Evolutionary conservation across 2,888 invertebrate species (phyloP).

Genomic region (Volucella inflata): DNA sequence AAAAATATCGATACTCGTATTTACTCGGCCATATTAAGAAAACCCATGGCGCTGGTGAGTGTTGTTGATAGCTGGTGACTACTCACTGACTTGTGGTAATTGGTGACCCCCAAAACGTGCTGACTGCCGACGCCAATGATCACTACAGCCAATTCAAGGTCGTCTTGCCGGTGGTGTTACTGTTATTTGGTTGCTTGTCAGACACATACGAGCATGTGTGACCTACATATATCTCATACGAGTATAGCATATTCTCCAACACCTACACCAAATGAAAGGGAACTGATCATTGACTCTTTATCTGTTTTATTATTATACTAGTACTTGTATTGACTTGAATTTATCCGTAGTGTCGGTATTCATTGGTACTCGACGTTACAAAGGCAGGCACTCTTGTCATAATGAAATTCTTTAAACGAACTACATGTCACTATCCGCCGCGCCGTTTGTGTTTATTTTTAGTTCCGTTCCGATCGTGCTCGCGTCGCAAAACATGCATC

Average conservation of each 20-base stretch:
- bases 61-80: no score
- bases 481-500: conserved; percentile 18
- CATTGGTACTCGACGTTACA: neutral
- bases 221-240: conserved; percentile 49
- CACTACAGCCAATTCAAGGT: conserved; percentile 56
- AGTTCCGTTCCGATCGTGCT: conserved; percentile 32
- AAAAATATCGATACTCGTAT: neutral
- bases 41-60: neutral
- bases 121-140: conserved; percentile 46
- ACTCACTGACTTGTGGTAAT: no score
- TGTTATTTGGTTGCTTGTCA: conserved; percentile 22
- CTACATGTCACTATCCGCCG: conserved; percentile 22
- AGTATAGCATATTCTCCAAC: neutral
- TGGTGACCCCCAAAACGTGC: conserved; percentile 49
- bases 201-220: conserved; percentile 37
- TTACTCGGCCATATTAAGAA: conserved; percentile 1
- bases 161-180: conserved; percentile 52
- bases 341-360: no score
- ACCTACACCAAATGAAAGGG: conserved; percentile 4
- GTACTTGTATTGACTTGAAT: no score
- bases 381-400: neutral
- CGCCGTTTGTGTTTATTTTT: conserved; percentile 43
- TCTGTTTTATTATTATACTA: neutral
- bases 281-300: conserved; percentile 8
- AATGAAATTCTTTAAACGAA: conserved; percentile 16